Conservation (phyloP, 2,888 invertebrate genomes). For the Trachelus iudaicus region DNA sequence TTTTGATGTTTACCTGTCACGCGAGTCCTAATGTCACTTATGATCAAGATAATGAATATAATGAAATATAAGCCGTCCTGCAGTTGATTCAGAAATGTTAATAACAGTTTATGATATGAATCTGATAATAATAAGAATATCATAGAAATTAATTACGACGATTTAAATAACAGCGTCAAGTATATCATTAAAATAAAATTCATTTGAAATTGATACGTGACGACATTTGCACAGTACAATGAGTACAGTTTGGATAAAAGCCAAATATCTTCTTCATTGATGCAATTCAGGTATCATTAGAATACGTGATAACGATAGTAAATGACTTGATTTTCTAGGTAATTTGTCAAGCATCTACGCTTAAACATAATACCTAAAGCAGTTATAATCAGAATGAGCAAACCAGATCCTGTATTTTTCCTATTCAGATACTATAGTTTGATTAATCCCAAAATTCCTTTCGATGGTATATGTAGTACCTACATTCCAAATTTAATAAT, state of each 20-base stretch:
- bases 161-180: background rate
- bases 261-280: background rate
- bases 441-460: background rate
- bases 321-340: background rate
- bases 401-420: background rate
- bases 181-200: background rate
- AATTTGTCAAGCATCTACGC: background rate
- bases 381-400: background rate
- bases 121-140: background rate
- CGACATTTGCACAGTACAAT: background rate
- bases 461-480: background rate
- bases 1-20: constrained; percentile 27
- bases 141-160: background rate
- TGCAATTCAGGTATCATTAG: background rate
- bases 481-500: background rate
- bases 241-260: background rate
- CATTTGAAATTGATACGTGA: background rate
- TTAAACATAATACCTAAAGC: background rate
- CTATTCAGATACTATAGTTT: background rate
- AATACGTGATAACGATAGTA: background rate
- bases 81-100: background rate
- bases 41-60: constrained; percentile 35
- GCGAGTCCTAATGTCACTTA: constrained; percentile 31
- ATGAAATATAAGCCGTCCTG: constrained; percentile 15
- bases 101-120: background rate